Evolutionary conservation across 2,797 vertebrate species (phyloP).

Genomic region (Vespertilio murinus): DNA sequence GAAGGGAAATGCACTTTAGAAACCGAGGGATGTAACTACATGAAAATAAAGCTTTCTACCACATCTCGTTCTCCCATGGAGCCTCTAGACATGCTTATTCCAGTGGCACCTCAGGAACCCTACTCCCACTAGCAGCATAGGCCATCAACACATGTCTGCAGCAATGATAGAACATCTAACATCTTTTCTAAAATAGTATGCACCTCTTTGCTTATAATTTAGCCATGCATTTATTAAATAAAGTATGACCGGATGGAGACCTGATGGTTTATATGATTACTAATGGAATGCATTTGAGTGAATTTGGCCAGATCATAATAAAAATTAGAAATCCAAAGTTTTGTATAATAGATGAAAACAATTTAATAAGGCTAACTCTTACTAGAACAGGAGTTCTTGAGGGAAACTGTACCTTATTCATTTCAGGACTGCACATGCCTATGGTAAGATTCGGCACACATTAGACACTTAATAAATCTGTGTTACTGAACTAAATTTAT

Average conservation of each 20-base stretch:
- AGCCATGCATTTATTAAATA: slow-evolving; percentile 25
- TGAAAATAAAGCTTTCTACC: too few relatives aligned
- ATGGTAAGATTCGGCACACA: neutral
- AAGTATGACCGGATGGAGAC: neutral
- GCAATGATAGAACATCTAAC: neutral
- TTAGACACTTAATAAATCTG: neutral
- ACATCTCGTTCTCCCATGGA: too few relatives aligned
- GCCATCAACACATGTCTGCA: too few relatives aligned
- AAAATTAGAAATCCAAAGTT: slow-evolving; percentile 7
- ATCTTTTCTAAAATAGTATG: neutral
- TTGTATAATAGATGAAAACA: slow-evolving; percentile 13
- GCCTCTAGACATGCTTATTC: too few relatives aligned
- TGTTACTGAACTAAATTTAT: neutral
- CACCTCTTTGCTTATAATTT: slow-evolving; percentile 27
- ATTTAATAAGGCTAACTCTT: slow-evolving; percentile 14
- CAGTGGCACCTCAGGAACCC: too few relatives aligned
- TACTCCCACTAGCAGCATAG: too few relatives aligned
- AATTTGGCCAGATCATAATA: neutral
- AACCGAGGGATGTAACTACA: too few relatives aligned
- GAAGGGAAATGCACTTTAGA: too few relatives aligned
- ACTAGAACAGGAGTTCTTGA: neutral
- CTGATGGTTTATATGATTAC: neutral
- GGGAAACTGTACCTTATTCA: neutral
- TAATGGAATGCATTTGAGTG: slow-evolving; percentile 42
- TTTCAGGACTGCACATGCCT: neutral